Base-by-base conservation (phyloP, 2,113 vertebrate genomes). In the Lampris megalopsis region DNA sequence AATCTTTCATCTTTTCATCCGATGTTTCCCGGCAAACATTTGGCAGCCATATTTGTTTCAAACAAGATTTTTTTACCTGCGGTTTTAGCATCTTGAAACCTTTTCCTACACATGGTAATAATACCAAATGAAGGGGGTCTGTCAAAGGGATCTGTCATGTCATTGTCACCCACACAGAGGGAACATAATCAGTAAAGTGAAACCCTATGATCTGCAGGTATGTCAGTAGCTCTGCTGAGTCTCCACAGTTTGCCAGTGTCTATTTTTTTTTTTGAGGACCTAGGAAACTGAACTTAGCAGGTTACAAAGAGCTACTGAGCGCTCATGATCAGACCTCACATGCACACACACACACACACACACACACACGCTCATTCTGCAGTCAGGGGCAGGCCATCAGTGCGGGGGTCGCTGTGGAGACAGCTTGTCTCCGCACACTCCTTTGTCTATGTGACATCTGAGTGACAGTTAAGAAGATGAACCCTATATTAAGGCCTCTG, bases 401-500 rank as follows among this genome's bases (percentile, higher is more conserved):
- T 71, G 82, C 63, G 72, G 60, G 68, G 48, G 68, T 79, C 68
- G 41, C 50, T 47, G 13, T 75, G 82, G 79, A 88, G 88, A 89
- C 91, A 80, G 70, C 3, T 45, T 78, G 90, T 89, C 89, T 91
- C 84, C 68, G 3, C 78, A 65, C 73, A 62, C 70, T 73, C 84
- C 80, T 91, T 88, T 91, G 88, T 92, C 76, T 87, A 77, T 68
- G 76, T 80, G 78, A 82, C 70, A 61, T 90, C 82, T 91, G 91
- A 92, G 74, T 89, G 91, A 92, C 89, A 85, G 86, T 73, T 63
- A 83, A 90, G 88, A 91, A 89, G 90, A 87, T 79, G 75, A 71
- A 72, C 85, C 87, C 92, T 91, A 92, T 92, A 92, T 93, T 93
- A 91, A 92, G 90, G 86, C 77, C 86, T 76, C 76, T 86, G 88